These are phyloP conservation scores for Pampusana beccarii DNA, from an alignment of 2,113 vertebrate genomes.

Conservation along the genomic window DNA sequence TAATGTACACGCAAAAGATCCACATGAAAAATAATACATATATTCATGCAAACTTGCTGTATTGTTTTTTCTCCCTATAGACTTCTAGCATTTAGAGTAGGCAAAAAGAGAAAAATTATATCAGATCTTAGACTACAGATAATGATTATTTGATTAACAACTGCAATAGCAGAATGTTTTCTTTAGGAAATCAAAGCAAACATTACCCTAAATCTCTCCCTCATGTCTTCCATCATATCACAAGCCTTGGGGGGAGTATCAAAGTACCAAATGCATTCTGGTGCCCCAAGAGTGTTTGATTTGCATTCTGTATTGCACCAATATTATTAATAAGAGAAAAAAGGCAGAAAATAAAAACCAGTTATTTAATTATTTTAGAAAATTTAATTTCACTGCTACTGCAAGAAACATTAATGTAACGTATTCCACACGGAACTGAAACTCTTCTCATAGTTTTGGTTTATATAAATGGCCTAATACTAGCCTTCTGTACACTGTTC, in stretches of 20 bases:
- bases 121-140: neutral
- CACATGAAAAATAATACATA: neutral
- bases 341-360: neutral
- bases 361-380: neutral
- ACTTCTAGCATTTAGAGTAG: neutral
- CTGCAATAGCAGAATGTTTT: neutral
- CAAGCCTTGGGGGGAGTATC: slow-evolving; percentile 1
- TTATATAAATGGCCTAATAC: neutral
- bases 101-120: neutral
- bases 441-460: neutral
- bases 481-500: neutral
- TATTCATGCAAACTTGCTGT: neutral
- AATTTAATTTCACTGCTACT: neutral
- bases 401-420: neutral
- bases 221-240: neutral
- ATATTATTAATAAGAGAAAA: neutral
- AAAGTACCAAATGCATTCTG: slow-evolving; percentile 7
- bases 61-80: neutral
- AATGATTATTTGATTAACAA: slow-evolving; percentile 27
- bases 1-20: neutral
- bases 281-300: neutral
- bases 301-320: neutral
- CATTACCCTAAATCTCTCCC: neutral
- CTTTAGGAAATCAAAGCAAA: slow-evolving; percentile 35
- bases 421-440: neutral